These are phyloP conservation scores for Polia nebulosa DNA, from an alignment of 2,888 invertebrate genomes.

Conservation along the genomic window DNA sequence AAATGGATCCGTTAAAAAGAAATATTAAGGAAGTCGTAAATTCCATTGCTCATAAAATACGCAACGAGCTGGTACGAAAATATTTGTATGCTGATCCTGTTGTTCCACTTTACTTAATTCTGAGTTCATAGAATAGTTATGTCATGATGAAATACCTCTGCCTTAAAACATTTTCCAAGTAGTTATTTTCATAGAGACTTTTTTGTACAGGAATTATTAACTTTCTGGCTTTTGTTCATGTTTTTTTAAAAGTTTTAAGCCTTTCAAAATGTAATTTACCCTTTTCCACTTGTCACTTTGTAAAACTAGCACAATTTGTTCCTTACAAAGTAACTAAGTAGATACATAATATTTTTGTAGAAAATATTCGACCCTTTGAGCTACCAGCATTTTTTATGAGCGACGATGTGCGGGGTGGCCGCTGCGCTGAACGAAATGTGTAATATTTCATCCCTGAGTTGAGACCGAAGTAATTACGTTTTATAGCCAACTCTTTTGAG, in stretches of 20 bases:
- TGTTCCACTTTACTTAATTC: no score
- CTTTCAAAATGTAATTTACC: no score
- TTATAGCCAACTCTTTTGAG: conserved; percentile 20
- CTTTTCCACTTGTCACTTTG: neutral
- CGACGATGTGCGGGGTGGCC: conserved; percentile 10
- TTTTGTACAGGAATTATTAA: no score
- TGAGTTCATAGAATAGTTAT: no score
- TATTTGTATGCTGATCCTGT: no score
- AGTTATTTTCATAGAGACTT: no score
- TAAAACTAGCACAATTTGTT: neutral
- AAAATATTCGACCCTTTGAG: conserved; percentile 28
- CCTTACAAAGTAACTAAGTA: neutral
- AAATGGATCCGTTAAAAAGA: neutral
- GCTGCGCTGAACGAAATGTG: neutral
- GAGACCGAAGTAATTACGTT: conserved; percentile 34
- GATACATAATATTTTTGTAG: conserved; percentile 5
- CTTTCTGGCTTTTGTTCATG: no score
- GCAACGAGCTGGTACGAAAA: no score
- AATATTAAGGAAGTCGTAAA: conserved; percentile 2
- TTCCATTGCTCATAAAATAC: no score
- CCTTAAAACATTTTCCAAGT: no score
- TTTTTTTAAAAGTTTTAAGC: no score
- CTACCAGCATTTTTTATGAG: conserved; percentile 30
- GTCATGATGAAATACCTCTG: no score
- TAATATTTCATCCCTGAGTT: conserved; percentile 35